These are phyloP conservation scores for Nomada fabriciana DNA, from an alignment of 2,888 invertebrate genomes.

Conservation along the genomic window DNA sequence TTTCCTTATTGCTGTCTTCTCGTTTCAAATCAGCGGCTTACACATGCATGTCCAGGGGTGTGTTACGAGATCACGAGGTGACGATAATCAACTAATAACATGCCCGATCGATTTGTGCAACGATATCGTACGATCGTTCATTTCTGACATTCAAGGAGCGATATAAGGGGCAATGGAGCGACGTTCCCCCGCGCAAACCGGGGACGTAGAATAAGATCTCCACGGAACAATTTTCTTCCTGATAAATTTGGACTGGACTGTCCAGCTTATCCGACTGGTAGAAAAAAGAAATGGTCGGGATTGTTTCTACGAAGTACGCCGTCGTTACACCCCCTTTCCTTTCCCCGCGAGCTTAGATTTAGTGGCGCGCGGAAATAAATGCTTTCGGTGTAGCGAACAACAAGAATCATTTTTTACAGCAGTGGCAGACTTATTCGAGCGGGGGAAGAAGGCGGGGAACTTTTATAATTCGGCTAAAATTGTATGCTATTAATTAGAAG, in stretches of 20 bases:
- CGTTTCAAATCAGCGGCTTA: constrained; percentile 41
- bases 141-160: background rate
- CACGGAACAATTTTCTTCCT: constrained; percentile 62
- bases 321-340: constrained; percentile 54
- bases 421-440: constrained; percentile 56
- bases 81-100: constrained; percentile 33
- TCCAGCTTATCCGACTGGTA: constrained; percentile 58
- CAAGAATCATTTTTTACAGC: constrained; percentile 71
- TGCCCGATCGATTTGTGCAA: background rate
- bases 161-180: background rate
- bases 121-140: background rate
- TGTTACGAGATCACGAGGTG: constrained; percentile 8
- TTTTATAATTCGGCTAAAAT: constrained; percentile 39
- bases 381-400: constrained; percentile 66
- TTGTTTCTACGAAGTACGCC: constrained; percentile 61
- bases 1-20: constrained; percentile 35
- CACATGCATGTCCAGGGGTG: background rate
- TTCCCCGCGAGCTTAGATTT: constrained; percentile 56
- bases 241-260: constrained; percentile 59
- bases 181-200: constrained; percentile 22
- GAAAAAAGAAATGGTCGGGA: constrained; percentile 53
- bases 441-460: constrained; percentile 14
- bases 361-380: constrained; percentile 67
- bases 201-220: constrained; percentile 54
- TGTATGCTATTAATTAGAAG: constrained; percentile 35